Evolutionary conservation across 1,140 invertebrate genomes (phyloP).

Genomic region (Megalopta genalis): DNA sequence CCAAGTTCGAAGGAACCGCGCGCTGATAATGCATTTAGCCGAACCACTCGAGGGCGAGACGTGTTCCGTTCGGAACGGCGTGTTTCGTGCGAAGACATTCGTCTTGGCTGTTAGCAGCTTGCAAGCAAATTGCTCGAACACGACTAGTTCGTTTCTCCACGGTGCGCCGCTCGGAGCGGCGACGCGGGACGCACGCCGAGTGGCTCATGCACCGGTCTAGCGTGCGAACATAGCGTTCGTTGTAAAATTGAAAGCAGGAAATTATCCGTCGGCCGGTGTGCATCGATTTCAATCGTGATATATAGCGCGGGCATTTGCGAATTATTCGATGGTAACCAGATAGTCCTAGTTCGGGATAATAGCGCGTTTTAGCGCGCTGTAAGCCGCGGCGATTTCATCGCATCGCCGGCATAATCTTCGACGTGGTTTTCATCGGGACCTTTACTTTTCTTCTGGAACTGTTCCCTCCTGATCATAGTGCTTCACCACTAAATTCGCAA

Average conservation of each 20-base stretch:
- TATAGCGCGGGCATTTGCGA: constrained; percentile 23
- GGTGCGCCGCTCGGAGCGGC: neutral
- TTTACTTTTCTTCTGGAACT: too few relatives aligned
- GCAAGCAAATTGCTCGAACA: constrained; percentile 36
- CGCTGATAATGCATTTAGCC: neutral
- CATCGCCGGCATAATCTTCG: too few relatives aligned
- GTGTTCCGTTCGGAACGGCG: neutral
- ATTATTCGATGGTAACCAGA: constrained; percentile 1
- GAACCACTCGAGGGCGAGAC: neutral
- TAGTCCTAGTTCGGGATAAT: too few relatives aligned
- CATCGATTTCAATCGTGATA: constrained; percentile 1
- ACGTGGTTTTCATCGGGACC: too few relatives aligned
- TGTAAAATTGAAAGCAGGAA: constrained; percentile 46
- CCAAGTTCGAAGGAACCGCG: neutral
- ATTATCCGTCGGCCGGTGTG: constrained; percentile 29
- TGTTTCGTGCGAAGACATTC: constrained; percentile 16
- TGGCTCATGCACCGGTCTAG: constrained; percentile 33
- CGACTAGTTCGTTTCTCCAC: neutral
- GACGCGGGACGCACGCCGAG: neutral
- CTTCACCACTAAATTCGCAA: too few relatives aligned
- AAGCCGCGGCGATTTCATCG: too few relatives aligned
- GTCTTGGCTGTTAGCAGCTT: constrained; percentile 16
- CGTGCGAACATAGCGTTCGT: constrained; percentile 25
- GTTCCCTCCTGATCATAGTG: too few relatives aligned
- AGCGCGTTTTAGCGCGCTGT: too few relatives aligned